Conservation (phyloP, 64 coral and sea anemone genomes). For the Pocillopora verrucosa region DNA sequence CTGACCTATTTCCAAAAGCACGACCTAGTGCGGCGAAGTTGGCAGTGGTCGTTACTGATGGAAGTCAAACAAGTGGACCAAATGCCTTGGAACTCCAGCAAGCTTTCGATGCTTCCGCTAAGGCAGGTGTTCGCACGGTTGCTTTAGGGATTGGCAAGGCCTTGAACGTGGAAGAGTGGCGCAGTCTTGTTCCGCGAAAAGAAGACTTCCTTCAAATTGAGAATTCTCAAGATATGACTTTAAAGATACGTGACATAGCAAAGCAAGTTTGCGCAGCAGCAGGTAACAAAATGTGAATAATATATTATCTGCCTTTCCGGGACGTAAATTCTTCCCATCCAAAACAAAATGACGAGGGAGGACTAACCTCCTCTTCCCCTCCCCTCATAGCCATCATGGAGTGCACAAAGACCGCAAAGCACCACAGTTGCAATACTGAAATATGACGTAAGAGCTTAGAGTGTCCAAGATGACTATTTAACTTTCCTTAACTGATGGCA, state of each 20-base stretch:
- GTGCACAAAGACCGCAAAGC: no score
- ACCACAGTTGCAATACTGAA: no score
- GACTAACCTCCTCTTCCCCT: no score
- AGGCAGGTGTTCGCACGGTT: conserved; percentile 16
- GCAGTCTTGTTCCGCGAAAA: neutral
- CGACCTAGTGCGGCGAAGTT: neutral
- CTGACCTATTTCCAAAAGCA: conserved; percentile 13
- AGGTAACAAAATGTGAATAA: neutral
- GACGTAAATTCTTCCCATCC: no score
- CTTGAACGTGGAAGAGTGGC: neutral
- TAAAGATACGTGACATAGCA: conserved; percentile 1
- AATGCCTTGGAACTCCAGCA: neutral
- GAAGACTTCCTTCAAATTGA: conserved; percentile 24
- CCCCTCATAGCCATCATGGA: no score
- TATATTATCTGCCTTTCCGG: no score
- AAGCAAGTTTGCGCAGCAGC: neutral
- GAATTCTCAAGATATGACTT: conserved; percentile 18
- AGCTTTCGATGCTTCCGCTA: neutral
- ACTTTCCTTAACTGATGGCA: no score
- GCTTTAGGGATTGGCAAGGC: conserved; percentile 29
- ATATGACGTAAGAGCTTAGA: no score
- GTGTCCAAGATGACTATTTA: no score
- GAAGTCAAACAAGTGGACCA: neutral
- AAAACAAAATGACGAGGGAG: no score
- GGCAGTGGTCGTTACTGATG: conserved; percentile 41